Conservation (phyloP, 2,797 vertebrate genomes). For the Sparidentex hasta region DNA sequence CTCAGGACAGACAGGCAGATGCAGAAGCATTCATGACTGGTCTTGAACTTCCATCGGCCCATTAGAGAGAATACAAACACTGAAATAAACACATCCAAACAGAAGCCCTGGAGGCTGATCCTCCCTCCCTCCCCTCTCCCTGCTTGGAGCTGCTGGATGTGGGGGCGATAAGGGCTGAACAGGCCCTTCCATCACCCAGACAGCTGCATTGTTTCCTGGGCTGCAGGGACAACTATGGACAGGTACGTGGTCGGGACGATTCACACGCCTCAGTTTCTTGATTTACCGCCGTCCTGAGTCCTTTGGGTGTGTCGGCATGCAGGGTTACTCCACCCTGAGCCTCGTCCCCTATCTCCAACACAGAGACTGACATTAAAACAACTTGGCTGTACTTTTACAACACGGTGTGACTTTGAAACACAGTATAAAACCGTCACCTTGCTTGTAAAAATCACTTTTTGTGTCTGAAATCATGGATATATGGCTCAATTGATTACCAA, state of each 20-base stretch:
- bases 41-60: background rate
- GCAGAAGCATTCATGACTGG: background rate
- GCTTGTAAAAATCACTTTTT: background rate
- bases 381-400: conserved; percentile 10
- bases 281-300: conserved; percentile 62
- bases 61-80: conserved; percentile 2
- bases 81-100: conserved; percentile 21
- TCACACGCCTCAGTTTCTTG: conserved; percentile 58
- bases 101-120: conserved; percentile 13
- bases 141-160: conserved; percentile 33
- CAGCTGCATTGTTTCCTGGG: conserved; percentile 78
- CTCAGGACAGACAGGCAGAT: background rate
- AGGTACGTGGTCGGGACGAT: conserved; percentile 54
- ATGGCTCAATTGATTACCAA: no score
- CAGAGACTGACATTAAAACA: conserved; percentile 16
- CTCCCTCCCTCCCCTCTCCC: conserved; percentile 6
- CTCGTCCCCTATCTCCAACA: conserved; percentile 28
- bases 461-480: background rate
- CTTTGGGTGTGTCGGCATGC: conserved; percentile 41
- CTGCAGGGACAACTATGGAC: conserved; percentile 63
- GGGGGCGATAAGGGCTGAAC: conserved; percentile 51
- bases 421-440: background rate
- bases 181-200: conserved; percentile 76
- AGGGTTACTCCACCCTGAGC: conserved; percentile 39
- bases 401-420: background rate